Conservation (phyloP, 1,140 invertebrate species). For the Heterodera schachtii region DNA sequence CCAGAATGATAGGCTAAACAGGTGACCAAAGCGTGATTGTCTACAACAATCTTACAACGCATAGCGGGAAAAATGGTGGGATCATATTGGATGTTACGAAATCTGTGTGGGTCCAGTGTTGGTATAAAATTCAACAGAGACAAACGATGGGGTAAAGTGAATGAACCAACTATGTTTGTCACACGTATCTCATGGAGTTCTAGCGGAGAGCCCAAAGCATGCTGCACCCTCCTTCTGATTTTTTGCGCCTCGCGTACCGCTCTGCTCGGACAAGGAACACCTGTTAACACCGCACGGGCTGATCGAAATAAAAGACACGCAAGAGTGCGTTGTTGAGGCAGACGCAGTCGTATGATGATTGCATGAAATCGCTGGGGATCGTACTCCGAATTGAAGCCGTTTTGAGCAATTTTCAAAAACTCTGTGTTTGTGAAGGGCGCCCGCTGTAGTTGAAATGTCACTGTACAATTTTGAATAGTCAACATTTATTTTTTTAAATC, state of each 20-base stretch:
- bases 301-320: slow-evolving; percentile 2
- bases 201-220: not conserved
- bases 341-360: slow-evolving; percentile 8
- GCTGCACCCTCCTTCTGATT: not conserved
- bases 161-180: not conserved
- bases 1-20: slow-evolving; percentile 3
- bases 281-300: not conserved
- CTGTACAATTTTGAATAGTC: slow-evolving; percentile 17
- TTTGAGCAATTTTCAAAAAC: not conserved
- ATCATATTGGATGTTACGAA: not conserved
- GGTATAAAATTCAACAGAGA: too few species aligned
- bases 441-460: not conserved
- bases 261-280: not conserved
- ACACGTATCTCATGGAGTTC: not conserved
- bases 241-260: not conserved
- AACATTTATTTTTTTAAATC: not conserved
- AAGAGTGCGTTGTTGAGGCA: not conserved
- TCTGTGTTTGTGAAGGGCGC: not conserved
- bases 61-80: slow-evolving; percentile 10
- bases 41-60: not conserved
- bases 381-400: slow-evolving; percentile 1
- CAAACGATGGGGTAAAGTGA: too few species aligned
- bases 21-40: not conserved
- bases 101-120: not conserved
- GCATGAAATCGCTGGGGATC: slow-evolving; percentile 4